Conservation (phyloP, 2,888 invertebrate species). For the Trachelus troglodyta region DNA sequence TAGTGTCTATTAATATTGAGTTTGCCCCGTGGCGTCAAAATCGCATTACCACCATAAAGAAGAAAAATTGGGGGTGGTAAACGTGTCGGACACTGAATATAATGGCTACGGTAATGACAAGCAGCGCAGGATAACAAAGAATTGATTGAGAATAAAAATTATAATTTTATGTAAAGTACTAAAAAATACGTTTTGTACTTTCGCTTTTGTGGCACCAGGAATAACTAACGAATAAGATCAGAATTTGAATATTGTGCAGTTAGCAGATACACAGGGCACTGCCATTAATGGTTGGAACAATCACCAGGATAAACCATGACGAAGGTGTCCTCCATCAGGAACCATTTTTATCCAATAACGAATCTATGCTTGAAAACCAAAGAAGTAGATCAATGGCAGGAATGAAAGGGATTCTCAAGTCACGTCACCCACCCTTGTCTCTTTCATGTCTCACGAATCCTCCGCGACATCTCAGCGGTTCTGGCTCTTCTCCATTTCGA, state of each 20-base stretch:
- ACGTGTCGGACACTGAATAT: background rate
- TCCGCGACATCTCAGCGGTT: conserved; percentile 49
- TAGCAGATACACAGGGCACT: no score
- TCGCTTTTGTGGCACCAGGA: background rate
- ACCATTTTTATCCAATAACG: background rate
- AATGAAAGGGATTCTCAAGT: background rate
- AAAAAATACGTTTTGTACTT: background rate
- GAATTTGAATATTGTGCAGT: background rate
- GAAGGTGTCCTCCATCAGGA: background rate
- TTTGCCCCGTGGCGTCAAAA: background rate
- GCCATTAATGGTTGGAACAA: background rate
- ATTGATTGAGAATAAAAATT: background rate
- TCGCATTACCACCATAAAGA: background rate
- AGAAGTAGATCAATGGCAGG: background rate
- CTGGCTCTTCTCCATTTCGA: conserved; percentile 41
- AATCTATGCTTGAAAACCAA: background rate
- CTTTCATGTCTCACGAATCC: conserved; percentile 58
- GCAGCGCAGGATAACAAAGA: background rate
- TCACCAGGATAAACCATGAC: background rate
- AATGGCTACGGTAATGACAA: background rate
- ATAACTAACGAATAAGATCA: no score
- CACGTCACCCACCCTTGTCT: conserved; percentile 49
- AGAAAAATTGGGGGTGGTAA: background rate
- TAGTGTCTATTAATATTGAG: background rate
- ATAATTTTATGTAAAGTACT: background rate